phyloP scores from a whole-genome alignment of 2,113 vertebrate genomes.

The Phylloscopus trochilus region DNA sequence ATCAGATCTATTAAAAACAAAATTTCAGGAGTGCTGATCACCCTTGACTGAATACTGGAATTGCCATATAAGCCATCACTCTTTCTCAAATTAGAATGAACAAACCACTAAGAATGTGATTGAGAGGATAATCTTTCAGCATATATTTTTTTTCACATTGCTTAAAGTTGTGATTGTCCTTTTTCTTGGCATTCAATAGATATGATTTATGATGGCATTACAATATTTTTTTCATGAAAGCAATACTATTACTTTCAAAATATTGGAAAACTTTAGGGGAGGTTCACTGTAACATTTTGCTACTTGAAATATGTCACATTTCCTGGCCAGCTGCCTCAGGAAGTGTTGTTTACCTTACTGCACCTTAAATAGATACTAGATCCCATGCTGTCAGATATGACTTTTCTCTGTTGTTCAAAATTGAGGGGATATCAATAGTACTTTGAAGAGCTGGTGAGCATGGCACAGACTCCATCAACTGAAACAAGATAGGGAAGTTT shows the following conservation, averaged over 20 bases:
- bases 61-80: background rate
- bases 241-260: background rate
- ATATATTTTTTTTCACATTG: background rate
- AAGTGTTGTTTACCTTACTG: background rate
- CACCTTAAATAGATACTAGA: background rate
- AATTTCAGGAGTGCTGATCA: background rate
- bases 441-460: background rate
- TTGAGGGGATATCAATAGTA: accelerated
- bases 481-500: background rate
- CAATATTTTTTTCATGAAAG: background rate
- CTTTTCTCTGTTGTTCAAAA: background rate
- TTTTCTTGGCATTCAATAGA: background rate
- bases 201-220: background rate
- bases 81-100: background rate
- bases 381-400: background rate
- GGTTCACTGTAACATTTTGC: background rate
- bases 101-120: background rate
- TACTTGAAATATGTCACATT: background rate
- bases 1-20: background rate
- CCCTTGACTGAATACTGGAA: background rate
- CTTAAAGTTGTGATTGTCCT: background rate
- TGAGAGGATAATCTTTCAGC: background rate
- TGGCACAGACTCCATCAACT: background rate
- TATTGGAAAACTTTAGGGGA: background rate
- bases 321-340: background rate